Percentiles rank a stretch among this genome's conserved stretches.
Conservation (phyloP, 2,113 vertebrate species). For the Chaetops frenatus region DNA sequence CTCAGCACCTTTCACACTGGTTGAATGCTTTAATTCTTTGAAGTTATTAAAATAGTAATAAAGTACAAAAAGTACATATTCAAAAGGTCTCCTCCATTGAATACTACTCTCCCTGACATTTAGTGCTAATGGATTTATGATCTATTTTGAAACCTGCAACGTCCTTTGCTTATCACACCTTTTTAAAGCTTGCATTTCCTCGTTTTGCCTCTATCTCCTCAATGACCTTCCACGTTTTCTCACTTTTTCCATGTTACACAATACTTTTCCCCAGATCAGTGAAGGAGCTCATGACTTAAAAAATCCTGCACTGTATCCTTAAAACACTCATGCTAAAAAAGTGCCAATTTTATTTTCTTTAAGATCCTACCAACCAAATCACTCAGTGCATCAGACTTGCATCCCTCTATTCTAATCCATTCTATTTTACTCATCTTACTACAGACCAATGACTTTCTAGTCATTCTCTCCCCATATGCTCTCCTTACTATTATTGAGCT, state of each 20-base stretch:
- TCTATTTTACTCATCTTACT: not conserved
- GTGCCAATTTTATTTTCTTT: not conserved
- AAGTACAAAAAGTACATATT: not conserved
- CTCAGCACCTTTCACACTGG: not conserved
- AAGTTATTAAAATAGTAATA: not conserved
- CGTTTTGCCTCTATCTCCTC: not conserved
- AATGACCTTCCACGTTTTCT: not conserved
- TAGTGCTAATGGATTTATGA: not conserved
- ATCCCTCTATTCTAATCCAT: not conserved
- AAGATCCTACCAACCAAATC: not conserved
- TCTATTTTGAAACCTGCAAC: not conserved
- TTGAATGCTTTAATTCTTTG: not conserved
- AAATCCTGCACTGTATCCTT: not conserved
- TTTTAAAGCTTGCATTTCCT: not conserved
- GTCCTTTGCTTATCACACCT: not conserved
- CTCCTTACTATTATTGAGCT: not conserved
- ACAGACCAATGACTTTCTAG: not conserved
- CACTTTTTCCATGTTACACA: not conserved
- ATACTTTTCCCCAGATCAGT: not conserved
- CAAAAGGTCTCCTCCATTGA: not conserved
- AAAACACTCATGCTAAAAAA: not conserved
- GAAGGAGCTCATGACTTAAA: not conserved
- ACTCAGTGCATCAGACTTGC: not conserved
- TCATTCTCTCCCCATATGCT: not conserved
- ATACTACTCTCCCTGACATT: not conserved